These are phyloP conservation scores for Dendrocincla fuliginosa DNA, from an alignment of 2,797 vertebrate genomes.

Conservation along the genomic window DNA sequence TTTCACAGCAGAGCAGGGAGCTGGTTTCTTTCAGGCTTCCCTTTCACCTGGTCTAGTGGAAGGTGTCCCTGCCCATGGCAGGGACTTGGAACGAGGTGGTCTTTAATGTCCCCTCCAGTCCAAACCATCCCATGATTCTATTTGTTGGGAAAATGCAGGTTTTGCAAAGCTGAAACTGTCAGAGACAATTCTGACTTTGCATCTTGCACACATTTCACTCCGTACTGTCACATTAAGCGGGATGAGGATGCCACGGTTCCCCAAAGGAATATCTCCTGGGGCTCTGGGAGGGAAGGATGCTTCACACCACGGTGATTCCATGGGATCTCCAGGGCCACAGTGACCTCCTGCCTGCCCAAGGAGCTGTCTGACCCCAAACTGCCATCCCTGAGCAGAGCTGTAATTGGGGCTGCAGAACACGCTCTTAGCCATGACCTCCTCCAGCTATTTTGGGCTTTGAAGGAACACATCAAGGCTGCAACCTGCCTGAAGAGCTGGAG, in stretches of 20 bases:
- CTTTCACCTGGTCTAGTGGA: not conserved
- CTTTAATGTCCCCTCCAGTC: not conserved
- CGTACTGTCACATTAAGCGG: rapidly evolving
- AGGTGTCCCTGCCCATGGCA: not conserved
- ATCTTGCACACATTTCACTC: not conserved
- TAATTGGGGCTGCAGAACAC: not conserved
- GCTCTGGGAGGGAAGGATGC: not conserved
- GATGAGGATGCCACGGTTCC: not conserved
- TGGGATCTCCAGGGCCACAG: rapidly evolving
- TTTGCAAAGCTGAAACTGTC: not conserved
- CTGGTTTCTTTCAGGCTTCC: not conserved
- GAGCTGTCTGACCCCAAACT: not conserved
- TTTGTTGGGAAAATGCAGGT: no score
- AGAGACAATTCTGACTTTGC: not conserved
- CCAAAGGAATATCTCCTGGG: rapidly evolving
- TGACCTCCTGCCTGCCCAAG: not conserved
- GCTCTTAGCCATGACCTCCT: rapidly evolving
- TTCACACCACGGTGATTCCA: not conserved
- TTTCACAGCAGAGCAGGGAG: not conserved
- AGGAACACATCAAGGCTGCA: not conserved
- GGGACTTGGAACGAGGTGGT: not conserved
- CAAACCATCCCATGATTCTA: not conserved
- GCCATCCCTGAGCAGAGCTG: not conserved
- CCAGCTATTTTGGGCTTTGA: not conserved
- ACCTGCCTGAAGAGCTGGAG: not conserved